Evolutionary conservation across 2,888 invertebrate genomes (phyloP), one percentile per base, ranked within the genome.

Genomic region (Ectemnius continuus): DNA sequence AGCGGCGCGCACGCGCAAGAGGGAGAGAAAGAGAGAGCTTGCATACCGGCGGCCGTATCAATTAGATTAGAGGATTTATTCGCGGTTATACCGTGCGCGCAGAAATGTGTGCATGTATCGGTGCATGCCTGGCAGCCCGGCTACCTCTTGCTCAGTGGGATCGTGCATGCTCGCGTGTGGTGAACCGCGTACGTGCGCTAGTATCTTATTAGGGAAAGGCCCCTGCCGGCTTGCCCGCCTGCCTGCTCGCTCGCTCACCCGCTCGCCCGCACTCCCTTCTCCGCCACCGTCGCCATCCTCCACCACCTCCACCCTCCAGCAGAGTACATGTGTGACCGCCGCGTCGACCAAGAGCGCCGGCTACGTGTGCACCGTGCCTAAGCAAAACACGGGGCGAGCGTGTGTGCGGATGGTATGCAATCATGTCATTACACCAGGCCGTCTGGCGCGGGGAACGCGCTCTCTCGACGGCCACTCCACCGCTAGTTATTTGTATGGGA

Each of bases 21-120:
- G 52, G n/a, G 52, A 14, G 52, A 14, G 52, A 52, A 13, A 5
- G 11, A 61, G n/a, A 66, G 67, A 65, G 76, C 58, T 72, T 63
- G 79, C 80, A 80, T 80, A 75, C 80, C 80, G 71, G 26, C 58
- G 56, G 70, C 79, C 80, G 81, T 84, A 86, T 85, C 85, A 86
- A 85, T 87, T 85, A 85, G 85, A 84, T 84, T 86, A 86, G 85
- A 85, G 84, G 87, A 87, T 88, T 87, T 88, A 87, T 88, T 86
- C 80, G 83, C 84, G 84, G 83, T 79, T 74, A 75, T 84, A 81
- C 84, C 84, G 73, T 76, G 65, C 52, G 75, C 83, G 76, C 84
- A 85, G 83, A 85, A 80, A 84, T 85, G 76, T 82, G 77, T 36
- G 36, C 36, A 36, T 36, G 36, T 83, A 87, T 86, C 79, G 81